Base-by-base conservation (phyloP, 2,888 invertebrate genomes). In the Amiota communis region DNA sequence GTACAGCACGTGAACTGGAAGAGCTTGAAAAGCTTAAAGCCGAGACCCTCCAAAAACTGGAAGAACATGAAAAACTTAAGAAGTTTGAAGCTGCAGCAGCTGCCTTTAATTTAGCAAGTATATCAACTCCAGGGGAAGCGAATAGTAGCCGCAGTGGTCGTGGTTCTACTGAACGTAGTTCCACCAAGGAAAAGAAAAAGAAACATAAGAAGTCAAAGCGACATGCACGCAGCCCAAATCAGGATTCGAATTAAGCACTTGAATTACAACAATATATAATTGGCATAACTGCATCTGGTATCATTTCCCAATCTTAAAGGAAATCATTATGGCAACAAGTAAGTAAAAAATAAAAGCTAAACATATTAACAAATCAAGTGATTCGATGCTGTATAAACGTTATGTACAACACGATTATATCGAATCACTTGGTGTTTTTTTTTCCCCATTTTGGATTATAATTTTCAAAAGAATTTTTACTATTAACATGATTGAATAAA, bases 1-100 rank as follows among this genome's bases (percentile, higher is more conserved):
- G 86, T 71, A 87, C 87, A 2, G 87, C 87, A 6, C 86, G 87
- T 11, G 89, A 87, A 79, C 79, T 90, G 0, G 88, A 87, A 57
- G 87, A 89, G 20, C 75, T 90, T 72, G 90, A 89, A 74, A 88
- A 88, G 49, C 80, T 90, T 0, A 90, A 90, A 74, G 85, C 83
- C 51, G 90, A 90, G 76, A 90, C 90, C 0, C 72, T 90, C 0
- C 83, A 87, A 64, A 88, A 90, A 71, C 77, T 90, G 12, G 87
- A 90, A 72, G 88, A 89, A 72, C 87, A 89, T 72, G 85, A 86
- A 71, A 84, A 85, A 68, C 70, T 81, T 20, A 84, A 87, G 71
- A 82, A 83, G 70, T 67, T 81, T 46, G 76, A 80, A 12, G 79
- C 80, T 49, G 73, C 82, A 1, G 81, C 82, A 9, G 80, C 78